A percentile compares a stretch with the other conserved stretches of the same genome.
Evolutionary conservation across 2,797 vertebrate genomes (phyloP).

Genomic region (Anabacerthia variegaticeps): DNA sequence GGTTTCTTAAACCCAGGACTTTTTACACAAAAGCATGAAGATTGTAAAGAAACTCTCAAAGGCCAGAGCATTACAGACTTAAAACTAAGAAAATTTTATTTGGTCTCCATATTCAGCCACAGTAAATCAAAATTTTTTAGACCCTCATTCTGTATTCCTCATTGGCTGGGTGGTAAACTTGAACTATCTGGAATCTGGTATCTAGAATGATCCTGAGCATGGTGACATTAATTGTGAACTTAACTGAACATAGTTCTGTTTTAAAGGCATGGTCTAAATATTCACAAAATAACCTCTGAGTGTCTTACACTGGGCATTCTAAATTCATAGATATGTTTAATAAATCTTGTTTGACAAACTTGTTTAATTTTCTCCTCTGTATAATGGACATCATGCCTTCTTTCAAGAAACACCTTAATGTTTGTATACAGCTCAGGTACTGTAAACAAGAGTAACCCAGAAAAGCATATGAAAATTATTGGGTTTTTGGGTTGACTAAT

Average conservation of each 20-base stretch:
- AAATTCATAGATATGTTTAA: neutral
- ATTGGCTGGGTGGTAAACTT: neutral
- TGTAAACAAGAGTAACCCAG: neutral
- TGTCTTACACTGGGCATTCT: neutral
- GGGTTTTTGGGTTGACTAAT: neutral
- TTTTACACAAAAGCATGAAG: neutral
- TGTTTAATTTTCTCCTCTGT: neutral
- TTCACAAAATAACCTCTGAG: neutral
- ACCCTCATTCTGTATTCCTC: neutral
- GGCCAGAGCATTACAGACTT: neutral
- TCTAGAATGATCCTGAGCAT: neutral
- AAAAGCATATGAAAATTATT: neutral
- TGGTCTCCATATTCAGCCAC: neutral
- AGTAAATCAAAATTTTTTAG: neutral
- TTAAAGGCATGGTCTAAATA: neutral
- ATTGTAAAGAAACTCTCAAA: neutral
- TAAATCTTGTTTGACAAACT: neutral
- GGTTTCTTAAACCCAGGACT: neutral
- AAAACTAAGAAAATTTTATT: neutral
- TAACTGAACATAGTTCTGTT: neutral
- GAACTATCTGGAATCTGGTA: neutral
- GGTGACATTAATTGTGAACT: neutral
- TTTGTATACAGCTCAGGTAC: neutral
- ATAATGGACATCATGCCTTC: neutral
- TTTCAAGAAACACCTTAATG: neutral